These are phyloP conservation scores for Nyctibius grandis DNA, from an alignment of 2,797 vertebrate genomes.

Conservation along the genomic window DNA sequence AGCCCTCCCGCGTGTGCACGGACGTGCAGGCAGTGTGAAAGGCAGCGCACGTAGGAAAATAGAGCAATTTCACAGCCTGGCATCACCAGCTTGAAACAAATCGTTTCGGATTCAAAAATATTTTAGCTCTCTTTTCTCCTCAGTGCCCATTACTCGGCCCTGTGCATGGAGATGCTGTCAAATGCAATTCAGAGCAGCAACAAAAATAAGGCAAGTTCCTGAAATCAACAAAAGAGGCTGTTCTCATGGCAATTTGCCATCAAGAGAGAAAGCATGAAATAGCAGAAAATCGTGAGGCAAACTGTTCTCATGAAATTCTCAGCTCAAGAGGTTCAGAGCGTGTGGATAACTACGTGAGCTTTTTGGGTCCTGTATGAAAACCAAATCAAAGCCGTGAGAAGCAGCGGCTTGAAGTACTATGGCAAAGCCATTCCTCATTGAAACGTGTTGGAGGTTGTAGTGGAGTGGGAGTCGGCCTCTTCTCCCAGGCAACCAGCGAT, in stretches of 20 bases:
- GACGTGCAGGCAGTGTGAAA: neutral
- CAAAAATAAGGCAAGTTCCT: neutral
- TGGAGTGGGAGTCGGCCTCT: too few species aligned
- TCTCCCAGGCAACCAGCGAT: too few species aligned
- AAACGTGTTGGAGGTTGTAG: too few species aligned
- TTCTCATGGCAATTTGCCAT: neutral
- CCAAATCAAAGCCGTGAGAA: neutral
- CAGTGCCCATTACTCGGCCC: neutral
- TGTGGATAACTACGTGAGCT: neutral
- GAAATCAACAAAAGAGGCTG: neutral
- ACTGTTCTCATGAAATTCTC: neutral
- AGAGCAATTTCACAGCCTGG: neutral
- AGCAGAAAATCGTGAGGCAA: neutral
- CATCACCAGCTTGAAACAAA: neutral
- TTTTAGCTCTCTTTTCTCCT: neutral
- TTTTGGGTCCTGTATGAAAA: neutral
- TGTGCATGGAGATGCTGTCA: neutral
- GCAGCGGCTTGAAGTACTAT: rapidly evolving
- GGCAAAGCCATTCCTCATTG: neutral
- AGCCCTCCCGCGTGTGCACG: rapidly evolving
- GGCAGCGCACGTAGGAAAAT: rapidly evolving
- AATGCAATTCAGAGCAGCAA: neutral
- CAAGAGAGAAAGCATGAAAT: neutral
- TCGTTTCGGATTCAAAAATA: neutral
- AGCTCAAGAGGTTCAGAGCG: neutral